These are phyloP conservation scores for Dufourea novaeangliae DNA, from an alignment of 1,140 invertebrate species.

Conservation along the genomic window DNA sequence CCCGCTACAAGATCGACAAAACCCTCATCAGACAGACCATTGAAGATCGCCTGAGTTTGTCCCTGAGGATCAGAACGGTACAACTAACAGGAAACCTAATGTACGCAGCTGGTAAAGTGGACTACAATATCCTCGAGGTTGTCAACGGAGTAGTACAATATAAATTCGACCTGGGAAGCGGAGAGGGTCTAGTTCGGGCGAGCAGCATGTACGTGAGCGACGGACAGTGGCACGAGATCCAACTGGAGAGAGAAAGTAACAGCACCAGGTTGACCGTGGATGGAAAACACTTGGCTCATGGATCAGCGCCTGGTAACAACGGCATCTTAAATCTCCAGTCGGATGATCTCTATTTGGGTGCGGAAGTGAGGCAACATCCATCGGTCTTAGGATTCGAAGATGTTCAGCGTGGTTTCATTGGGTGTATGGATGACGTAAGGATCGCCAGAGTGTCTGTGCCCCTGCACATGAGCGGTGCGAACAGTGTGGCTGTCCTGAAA, in stretches of 20 bases:
- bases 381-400: constrained; percentile 87
- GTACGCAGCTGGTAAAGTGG: constrained; percentile 92
- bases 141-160: constrained; percentile 93
- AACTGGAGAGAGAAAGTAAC: constrained; percentile 90
- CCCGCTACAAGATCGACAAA: constrained; percentile 89
- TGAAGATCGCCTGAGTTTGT: constrained; percentile 90
- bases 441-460: constrained; percentile 90
- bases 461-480: constrained; percentile 88
- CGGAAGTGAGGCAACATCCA: constrained; percentile 89
- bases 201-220: constrained; percentile 90
- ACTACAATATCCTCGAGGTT: constrained; percentile 94
- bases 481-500: constrained; percentile 86
- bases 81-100: constrained; percentile 93
- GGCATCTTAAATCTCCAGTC: constrained; percentile 93
- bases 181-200: constrained; percentile 92
- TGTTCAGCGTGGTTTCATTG: constrained; percentile 91
- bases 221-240: constrained; percentile 94
- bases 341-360: constrained; percentile 92
- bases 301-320: constrained; percentile 90
- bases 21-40: constrained; percentile 83
- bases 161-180: constrained; percentile 94
- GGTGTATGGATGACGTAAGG: constrained; percentile 94
- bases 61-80: constrained; percentile 91
- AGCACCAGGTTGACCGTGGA: constrained; percentile 91
- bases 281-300: constrained; percentile 88